Base-by-base conservation (phyloP, 2,888 invertebrate genomes). In the Campoplex capitator region DNA sequence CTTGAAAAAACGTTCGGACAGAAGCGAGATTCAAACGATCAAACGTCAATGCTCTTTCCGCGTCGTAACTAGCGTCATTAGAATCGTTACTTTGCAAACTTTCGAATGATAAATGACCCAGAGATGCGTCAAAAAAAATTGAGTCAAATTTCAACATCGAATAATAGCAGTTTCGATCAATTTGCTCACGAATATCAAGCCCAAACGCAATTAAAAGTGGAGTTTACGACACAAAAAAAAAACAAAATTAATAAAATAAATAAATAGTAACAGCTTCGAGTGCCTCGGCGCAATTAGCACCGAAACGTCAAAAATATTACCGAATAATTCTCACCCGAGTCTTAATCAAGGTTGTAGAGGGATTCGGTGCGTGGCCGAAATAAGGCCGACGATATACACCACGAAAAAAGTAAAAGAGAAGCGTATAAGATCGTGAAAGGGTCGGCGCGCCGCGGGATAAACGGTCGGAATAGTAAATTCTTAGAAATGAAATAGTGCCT, bases 381-480 rank as follows among this genome's bases (percentile, higher is more conserved):
- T 45, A 16, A 38, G 38, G 38, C 38, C 38, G 38, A 38, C 23
- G 38, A 38, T 38, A 38, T 38, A 38, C 38, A 6, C 16, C 38
- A 6, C 16, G 28, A 68, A 23, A 38, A 4, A 23, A 23, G 23
- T 23, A 54, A 68, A 23, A 35, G 38, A 38, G 78, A 70, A 70
- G 32, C 48, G 74, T 70, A 23, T 23, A 54, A 84, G 73, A 76
- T 62, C 51, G 82, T 58, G 78, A 74, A 83, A 75, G 82, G 85
- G 74, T 77, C 82, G 54, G 51, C 35, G 32, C n/a, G 74, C 23
- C 38, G 13, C 48, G 58, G n/a, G 77, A 74, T 73, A 73, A 77
- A 78, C 82, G 77, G 77, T 82, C 78, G 16, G 68, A 74, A 85
- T 85, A 78, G 85, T 79, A 79, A 85, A 75, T 85, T 85, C 85